Evolutionary conservation across 2,797 vertebrate species (phyloP).

Genomic region (Gallirallus australis): DNA sequence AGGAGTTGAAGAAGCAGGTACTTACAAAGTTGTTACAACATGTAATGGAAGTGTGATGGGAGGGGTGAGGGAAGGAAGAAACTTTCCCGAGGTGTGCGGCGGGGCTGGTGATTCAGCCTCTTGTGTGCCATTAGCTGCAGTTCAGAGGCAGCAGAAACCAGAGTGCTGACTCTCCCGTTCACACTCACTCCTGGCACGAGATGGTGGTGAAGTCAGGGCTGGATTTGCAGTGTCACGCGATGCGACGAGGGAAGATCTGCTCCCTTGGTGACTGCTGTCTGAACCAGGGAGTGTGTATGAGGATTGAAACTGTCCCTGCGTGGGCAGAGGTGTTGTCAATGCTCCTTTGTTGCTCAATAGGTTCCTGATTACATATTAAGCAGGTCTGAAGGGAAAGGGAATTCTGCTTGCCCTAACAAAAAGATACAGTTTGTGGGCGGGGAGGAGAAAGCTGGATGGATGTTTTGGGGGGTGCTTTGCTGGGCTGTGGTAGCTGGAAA

Average conservation of each 20-base stretch:
- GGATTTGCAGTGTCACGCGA: not conserved
- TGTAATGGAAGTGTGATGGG: not conserved
- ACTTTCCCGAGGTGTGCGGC: not conserved
- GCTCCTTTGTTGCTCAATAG: not conserved
- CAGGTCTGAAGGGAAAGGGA: not conserved
- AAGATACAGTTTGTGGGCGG: not conserved
- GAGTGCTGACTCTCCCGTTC: not conserved
- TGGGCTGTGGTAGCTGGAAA: not conserved
- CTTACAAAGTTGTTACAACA: not conserved
- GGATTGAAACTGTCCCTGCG: not conserved
- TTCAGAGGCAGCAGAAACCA: not conserved
- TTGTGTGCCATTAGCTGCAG: not conserved
- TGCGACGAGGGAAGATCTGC: not conserved
- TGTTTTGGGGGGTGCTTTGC: not conserved
- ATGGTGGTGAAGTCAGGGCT: not conserved
- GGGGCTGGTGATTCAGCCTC: conserved; percentile 21
- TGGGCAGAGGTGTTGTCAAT: not conserved
- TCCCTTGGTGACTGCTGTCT: not conserved
- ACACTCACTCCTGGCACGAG: not conserved
- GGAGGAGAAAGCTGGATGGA: not conserved
- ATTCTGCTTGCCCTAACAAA: not conserved
- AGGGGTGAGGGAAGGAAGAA: not conserved
- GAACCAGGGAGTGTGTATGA: accelerated
- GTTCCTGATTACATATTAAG: not conserved
- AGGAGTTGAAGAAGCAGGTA: not conserved